phyloP scores from a whole-genome alignment of 2,888 invertebrate species.

The Tillus elongatus region DNA sequence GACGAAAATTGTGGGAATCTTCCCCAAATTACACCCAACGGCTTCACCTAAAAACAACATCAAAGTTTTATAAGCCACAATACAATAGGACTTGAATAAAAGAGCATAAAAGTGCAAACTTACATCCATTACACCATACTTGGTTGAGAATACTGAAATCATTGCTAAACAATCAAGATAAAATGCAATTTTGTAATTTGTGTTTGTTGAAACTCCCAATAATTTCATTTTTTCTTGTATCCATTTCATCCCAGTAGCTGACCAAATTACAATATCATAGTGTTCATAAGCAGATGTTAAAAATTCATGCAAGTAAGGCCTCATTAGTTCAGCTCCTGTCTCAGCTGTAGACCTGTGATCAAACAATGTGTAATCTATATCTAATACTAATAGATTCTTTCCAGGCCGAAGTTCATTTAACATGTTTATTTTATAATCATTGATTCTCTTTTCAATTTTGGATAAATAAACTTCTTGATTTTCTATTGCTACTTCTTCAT shows the following conservation, averaged over 20 bases:
- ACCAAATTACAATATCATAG: constrained; percentile 98
- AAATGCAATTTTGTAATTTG: constrained; percentile 85
- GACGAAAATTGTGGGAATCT: constrained; percentile 80
- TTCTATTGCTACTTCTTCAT: constrained; percentile 67
- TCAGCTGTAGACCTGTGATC: constrained; percentile 92
- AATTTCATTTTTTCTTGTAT: constrained; percentile 95
- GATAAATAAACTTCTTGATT: constrained; percentile 62
- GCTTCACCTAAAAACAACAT: constrained; percentile 62
- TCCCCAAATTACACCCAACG: constrained; percentile 94
- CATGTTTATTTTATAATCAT: constrained; percentile 73
- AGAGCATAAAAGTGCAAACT: neutral
- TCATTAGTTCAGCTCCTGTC: constrained; percentile 76
- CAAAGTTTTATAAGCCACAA: no score
- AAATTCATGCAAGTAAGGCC: constrained; percentile 93
- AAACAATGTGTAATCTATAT: constrained; percentile 94
- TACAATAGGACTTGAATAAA: neutral
- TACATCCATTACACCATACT: constrained; percentile 15
- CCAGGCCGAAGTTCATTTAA: constrained; percentile 73
- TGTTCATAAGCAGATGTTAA: constrained; percentile 75
- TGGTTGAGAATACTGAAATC: constrained; percentile 66
- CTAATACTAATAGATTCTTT: constrained; percentile 85
- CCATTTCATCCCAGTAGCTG: constrained; percentile 97
- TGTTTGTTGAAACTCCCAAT: constrained; percentile 73
- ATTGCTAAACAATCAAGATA: constrained; percentile 87
- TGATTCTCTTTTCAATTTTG: constrained; percentile 74